These are phyloP conservation scores for Bradypodion ventrale DNA, from an alignment of 2,797 vertebrate species.

Conservation along the genomic window DNA sequence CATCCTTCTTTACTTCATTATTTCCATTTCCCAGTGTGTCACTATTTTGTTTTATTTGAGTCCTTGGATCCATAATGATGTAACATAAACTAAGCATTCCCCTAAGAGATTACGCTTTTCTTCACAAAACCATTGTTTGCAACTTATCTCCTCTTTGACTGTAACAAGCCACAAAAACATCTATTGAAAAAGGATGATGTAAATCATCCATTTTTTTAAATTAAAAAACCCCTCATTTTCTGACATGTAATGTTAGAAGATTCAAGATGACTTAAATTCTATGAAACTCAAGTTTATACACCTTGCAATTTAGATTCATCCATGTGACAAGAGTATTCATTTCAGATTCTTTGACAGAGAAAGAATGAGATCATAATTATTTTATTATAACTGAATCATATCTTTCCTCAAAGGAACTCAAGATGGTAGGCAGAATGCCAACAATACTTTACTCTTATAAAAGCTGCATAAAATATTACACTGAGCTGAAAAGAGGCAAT, in stretches of 20 bases:
- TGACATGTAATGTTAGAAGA: too few species aligned
- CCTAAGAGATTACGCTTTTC: conserved; percentile 47
- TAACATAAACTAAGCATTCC: conserved; percentile 25
- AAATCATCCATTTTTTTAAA: too few species aligned
- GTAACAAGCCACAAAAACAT: not conserved
- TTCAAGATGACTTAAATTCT: not conserved
- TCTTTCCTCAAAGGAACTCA: not conserved
- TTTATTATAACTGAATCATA: not conserved
- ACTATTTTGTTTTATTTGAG: not conserved
- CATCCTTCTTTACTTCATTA: not conserved
- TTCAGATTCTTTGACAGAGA: too few species aligned
- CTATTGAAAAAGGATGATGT: not conserved
- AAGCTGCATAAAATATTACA: not conserved
- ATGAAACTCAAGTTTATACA: not conserved
- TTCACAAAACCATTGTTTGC: conserved; percentile 37
- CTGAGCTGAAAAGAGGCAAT: not conserved
- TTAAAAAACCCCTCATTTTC: too few species aligned
- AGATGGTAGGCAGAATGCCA: not conserved
- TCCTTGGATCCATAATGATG: not conserved
- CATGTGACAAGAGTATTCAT: not conserved
- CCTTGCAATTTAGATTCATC: too few species aligned
- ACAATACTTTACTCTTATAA: not conserved
- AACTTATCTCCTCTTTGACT: not conserved
- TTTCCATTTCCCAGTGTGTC: not conserved
- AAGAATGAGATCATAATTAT: too few species aligned